Conservation (phyloP, 30 jellyfish, hydroid and myxozoan genomes). For the Aurelia sp. region DNA sequence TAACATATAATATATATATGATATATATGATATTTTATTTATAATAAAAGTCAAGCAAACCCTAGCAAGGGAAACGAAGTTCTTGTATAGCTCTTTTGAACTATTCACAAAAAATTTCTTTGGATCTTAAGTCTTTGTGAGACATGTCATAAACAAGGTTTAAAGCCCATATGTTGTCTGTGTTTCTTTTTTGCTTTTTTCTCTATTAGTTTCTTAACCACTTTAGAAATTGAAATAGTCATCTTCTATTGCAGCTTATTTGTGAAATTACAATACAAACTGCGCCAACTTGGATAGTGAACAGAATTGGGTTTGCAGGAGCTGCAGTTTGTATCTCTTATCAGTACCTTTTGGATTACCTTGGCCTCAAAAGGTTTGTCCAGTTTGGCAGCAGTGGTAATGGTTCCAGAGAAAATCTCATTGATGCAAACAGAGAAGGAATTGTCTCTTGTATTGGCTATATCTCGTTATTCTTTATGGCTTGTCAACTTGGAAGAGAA, state of each 20-base stretch:
- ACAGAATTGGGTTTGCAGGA: slow-evolving; percentile 29
- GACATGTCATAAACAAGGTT: no score
- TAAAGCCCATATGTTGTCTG: no score
- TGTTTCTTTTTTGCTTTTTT: no score
- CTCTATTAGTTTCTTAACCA: no score
- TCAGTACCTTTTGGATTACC: slow-evolving; percentile 47
- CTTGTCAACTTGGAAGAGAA: slow-evolving; percentile 69
- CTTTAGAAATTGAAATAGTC: not conserved
- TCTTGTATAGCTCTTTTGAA: no score
- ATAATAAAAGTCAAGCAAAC: no score
- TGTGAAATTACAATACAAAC: not conserved
- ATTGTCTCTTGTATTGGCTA: slow-evolving; percentile 74
- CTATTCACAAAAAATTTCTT: no score
- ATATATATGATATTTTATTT: no score
- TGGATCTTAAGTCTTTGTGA: no score
- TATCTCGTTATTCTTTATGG: slow-evolving; percentile 62
- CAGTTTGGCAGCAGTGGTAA: slow-evolving; percentile 71
- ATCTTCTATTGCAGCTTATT: slow-evolving; percentile 12
- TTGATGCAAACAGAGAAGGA: slow-evolving; percentile 98
- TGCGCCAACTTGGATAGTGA: not conserved
- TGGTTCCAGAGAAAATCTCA: slow-evolving; percentile 48
- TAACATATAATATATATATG: no score
- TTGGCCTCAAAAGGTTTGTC: slow-evolving; percentile 57
- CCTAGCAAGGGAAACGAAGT: no score
- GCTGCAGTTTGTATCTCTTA: slow-evolving; percentile 25